These are phyloP conservation scores for Tetragnatha montana DNA, from an alignment of 2,888 invertebrate species.

Conservation along the genomic window DNA sequence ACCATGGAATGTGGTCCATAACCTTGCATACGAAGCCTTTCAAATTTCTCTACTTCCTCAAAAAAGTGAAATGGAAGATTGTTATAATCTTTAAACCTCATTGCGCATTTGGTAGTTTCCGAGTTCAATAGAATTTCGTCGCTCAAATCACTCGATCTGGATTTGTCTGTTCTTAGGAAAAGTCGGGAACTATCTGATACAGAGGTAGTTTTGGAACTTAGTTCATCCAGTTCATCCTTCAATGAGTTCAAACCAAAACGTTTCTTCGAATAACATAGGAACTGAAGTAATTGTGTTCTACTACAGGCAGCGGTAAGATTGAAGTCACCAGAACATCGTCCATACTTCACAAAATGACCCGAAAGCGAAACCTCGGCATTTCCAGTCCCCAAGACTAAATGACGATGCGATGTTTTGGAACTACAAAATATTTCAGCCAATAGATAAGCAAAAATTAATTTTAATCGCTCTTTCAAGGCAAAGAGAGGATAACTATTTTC, in stretches of 20 bases:
- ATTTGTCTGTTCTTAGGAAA: constrained; percentile 84
- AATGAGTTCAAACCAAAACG: constrained; percentile 83
- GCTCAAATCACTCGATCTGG: constrained; percentile 89
- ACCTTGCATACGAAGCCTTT: constrained; percentile 85
- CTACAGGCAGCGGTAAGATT: constrained; percentile 99
- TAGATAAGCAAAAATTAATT: constrained; percentile 97
- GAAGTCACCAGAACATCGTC: constrained; percentile 98
- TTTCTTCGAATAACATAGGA: constrained; percentile 77
- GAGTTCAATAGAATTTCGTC: constrained; percentile 78
- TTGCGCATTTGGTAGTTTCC: too few relatives aligned
- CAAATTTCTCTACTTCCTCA: constrained; percentile 92
- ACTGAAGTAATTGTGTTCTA: constrained; percentile 87
- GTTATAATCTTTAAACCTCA: too few relatives aligned
- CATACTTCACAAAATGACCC: constrained; percentile 99
- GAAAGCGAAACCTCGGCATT: constrained; percentile 97
- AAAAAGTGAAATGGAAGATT: constrained; percentile 78
- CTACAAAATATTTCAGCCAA: constrained; percentile 96
- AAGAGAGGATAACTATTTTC: constrained; percentile 91
- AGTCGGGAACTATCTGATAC: constrained; percentile 87
- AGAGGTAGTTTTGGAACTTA: constrained; percentile 94
- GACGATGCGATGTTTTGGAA: constrained; percentile 90
- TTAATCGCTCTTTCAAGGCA: constrained; percentile 93
- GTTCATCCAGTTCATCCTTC: constrained; percentile 84
- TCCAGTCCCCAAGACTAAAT: constrained; percentile 92
- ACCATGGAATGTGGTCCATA: constrained; percentile 97